Base-by-base conservation (phyloP, 1,140 invertebrate genomes). In the Listronotus bonariensis region DNA sequence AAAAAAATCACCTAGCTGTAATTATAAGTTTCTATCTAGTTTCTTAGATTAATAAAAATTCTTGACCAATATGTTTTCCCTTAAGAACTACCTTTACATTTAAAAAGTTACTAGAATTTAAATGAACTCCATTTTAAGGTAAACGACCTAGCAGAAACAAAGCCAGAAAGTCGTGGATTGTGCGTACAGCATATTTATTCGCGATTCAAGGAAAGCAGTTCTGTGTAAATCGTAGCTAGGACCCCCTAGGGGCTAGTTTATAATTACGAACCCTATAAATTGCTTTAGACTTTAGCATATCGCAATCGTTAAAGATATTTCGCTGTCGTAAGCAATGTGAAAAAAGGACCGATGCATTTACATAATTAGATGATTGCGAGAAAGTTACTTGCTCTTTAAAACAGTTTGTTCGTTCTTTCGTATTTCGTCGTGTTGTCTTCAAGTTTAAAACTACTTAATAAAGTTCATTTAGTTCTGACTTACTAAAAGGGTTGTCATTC, bases 291-390 rank as follows among this genome's bases (percentile, higher is more conserved):
- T 54, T 43, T 43, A 42, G 18, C 41, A 56, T 32, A 42, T 56
- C 38, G 53, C 41, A 56, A 56, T 26, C 15, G 38, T 42, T 56
- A 12, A 56, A 56, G 14, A 38, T 43, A 43, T 56, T 26, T 56
- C 18, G 53, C 41, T 46, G 43, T 26, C 42, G 43, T 14, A 48
- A 15, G 55, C 43, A 58, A 46, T 46, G 34, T 6, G 9, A 48
- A 58, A 58, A 58, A 58, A 18, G 31, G 14, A 17, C 14, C 43
- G 45, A 48, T 56, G 34, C 20, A 65, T 54, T 54, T 65, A 53
- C 45, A 56, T 48, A 63, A 36, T 45, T 38, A 46, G 45, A 54
- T 6, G 12, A 8, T 15, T 40, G 18, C n/a, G 34, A 36, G 32
- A 12, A 36, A 26, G 40, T 56, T 43, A 42, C 15, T n/a, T 20